Evolutionary conservation across 2,113 vertebrate species (phyloP), one percentile per base, ranked within the genome.

Genomic region (Seriola rivoliana): DNA sequence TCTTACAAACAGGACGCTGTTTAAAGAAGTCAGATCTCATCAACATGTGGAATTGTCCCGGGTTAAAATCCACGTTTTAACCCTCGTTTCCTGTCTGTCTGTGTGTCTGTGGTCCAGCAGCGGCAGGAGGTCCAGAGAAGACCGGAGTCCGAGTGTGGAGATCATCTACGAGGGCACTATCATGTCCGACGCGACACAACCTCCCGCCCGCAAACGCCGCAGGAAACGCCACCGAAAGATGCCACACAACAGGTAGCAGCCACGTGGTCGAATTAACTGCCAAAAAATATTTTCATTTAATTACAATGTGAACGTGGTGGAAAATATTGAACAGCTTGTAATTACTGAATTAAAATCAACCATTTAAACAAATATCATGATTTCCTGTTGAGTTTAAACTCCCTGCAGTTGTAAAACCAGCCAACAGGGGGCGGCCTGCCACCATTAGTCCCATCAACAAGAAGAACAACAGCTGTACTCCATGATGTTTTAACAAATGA

Each of bases 71-170:
- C 25, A 25, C 25, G 29, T 29, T 38, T 8, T 7, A 38, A 38
- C 38, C 40, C 8, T 16, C 1, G 29, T 66, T n/a, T 60, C 7
- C 38, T 48, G 32, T 72, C 21, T 19, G 0, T 42, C 17, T 29
- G 29, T 38, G 38, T 8, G 5, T 8, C 38, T 4, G 5, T 38
- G 5, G 8, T 72, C 44, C 57, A 11, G 54, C 48, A 81, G 54
- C 69, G 84, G 78, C 62, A 82, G 73, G 55, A 76, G 68, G 67
- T 16, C 66, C 60, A 59, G 88, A 50, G 84, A 65, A 0, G 79
- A 89, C 21, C 89, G 93, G 1, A 93, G 92, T n/a, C 89, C 91
- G 63, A 94, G 93, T 25, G 93, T 94, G 78, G 93, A 94, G 88
- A 94, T 94, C 58, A 67, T 94, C 80, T 94, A 91, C 3, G 93